Conservation (phyloP, 2,888 invertebrate species). For the Coleophora deauratella region DNA sequence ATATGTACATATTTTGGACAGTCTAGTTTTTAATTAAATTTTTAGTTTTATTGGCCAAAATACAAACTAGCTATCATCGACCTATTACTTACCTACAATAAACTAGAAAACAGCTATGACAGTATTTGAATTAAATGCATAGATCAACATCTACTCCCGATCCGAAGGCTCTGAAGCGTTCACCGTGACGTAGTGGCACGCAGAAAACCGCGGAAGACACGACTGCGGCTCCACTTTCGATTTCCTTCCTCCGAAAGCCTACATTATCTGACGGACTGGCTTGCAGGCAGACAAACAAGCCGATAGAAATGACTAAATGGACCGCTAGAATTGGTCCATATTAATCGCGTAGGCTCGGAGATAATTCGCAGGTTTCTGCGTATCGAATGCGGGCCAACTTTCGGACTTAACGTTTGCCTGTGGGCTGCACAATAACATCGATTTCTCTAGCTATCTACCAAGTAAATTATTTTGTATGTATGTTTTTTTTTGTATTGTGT, state of each 20-base stretch:
- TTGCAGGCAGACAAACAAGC: constrained; percentile 20
- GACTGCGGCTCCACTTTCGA: constrained; percentile 40
- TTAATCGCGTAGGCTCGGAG: constrained; percentile 4
- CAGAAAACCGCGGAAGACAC: constrained; percentile 29
- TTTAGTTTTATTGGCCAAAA: no score
- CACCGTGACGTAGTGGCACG: constrained; percentile 28
- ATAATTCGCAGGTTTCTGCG: neutral
- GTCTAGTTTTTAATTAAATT: no score
- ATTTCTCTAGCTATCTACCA: no score
- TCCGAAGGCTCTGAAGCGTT: constrained; percentile 13
- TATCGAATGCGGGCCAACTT: no score
- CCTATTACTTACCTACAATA: no score
- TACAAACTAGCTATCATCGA: no score
- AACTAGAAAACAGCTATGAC: neutral
- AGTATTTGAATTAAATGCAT: neutral
- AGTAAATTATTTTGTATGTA: no score
- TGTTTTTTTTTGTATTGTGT: no score
- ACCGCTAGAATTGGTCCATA: constrained; percentile 13
- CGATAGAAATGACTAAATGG: constrained; percentile 10
- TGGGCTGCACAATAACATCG: no score
- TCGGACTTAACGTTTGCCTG: no score
- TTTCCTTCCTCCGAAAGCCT: constrained; percentile 32
- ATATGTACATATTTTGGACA: no score
- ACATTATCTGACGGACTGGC: constrained; percentile 1
- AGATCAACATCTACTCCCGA: neutral